Evolutionary conservation across 2,888 invertebrate genomes (phyloP).

Genomic region (Lepeophtheirus nordmannii): DNA sequence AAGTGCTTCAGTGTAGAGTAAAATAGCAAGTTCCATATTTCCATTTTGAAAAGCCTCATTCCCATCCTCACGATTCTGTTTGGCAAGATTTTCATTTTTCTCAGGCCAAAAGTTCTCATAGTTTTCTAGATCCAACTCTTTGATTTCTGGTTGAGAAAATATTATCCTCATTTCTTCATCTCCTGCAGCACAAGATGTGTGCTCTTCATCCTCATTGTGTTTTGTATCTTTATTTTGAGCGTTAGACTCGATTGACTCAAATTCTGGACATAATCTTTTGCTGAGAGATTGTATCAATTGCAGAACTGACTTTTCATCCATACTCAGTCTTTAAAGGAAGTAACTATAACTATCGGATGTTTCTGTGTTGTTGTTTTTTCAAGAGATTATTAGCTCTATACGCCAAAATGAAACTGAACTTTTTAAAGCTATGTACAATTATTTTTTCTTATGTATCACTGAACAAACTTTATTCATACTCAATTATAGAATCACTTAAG

Average conservation of each 20-base stretch:
- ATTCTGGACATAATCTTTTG: slow-evolving; percentile 12
- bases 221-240: too few species aligned
- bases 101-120: neutral
- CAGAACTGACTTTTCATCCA: neutral
- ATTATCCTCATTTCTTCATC: neutral
- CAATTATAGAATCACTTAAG: too few species aligned
- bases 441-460: too few species aligned
- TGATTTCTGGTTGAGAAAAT: neutral
- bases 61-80: slow-evolving; percentile 23
- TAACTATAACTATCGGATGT: too few species aligned
- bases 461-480: too few species aligned
- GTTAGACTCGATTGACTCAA: neutral
- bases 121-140: neutral
- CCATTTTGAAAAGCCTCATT: slow-evolving; percentile 17
- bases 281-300: slow-evolving; percentile 4
- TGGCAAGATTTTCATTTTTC: slow-evolving; percentile 8
- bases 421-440: too few species aligned
- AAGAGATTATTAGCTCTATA: too few species aligned
- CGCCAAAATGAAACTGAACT: too few species aligned
- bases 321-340: too few species aligned
- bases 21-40: slow-evolving; percentile 20
- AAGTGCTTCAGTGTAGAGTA: slow-evolving; percentile 24
- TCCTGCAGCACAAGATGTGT: too few species aligned
- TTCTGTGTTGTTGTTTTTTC: too few species aligned
- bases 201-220: too few species aligned